Conservation (phyloP, 2,888 invertebrate genomes). For the Ceraclea dissimilis region DNA sequence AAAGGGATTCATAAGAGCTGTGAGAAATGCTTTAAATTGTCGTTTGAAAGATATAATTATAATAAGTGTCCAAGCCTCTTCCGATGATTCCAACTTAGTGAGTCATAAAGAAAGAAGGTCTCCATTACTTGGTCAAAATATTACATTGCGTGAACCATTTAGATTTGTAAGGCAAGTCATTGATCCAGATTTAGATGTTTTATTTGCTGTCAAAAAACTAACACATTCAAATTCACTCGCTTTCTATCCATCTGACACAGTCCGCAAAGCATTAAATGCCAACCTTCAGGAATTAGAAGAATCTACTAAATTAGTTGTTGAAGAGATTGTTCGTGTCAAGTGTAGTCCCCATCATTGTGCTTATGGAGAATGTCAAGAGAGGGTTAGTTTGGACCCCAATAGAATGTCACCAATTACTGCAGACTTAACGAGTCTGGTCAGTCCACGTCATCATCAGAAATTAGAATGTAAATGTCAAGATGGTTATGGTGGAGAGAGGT, state of each 20-base stretch:
- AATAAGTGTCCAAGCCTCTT: conserved; percentile 73
- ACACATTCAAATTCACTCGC: conserved; percentile 37
- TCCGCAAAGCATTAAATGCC: conserved; percentile 56
- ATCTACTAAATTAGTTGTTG: conserved; percentile 57
- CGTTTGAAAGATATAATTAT: conserved; percentile 74
- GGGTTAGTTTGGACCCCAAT: conserved; percentile 54
- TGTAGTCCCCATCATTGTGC: conserved; percentile 62
- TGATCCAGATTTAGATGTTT: conserved; percentile 72
- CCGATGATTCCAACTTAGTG: conserved; percentile 35
- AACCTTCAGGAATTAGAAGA: conserved; percentile 59
- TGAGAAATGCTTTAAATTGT: conserved; percentile 71
- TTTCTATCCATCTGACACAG: conserved; percentile 50
- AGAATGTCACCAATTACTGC: conserved; percentile 60
- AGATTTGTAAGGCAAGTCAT: conserved; percentile 34
- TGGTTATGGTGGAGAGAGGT: conserved; percentile 75
- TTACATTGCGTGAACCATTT: conserved; percentile 4
- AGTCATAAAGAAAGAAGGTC: conserved; percentile 21
- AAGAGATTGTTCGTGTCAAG: conserved; percentile 59
- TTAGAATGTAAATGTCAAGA: conserved; percentile 76
- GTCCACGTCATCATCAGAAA: conserved; percentile 61
- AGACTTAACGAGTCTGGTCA: conserved; percentile 70
- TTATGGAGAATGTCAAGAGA: conserved; percentile 66
- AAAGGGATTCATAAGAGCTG: conserved; percentile 73
- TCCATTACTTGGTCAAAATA: conserved; percentile 5
- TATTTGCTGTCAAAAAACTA: conserved; percentile 67